Base-by-base conservation (phyloP, 1,140 invertebrate species). In the Liolophura sinensis region DNA sequence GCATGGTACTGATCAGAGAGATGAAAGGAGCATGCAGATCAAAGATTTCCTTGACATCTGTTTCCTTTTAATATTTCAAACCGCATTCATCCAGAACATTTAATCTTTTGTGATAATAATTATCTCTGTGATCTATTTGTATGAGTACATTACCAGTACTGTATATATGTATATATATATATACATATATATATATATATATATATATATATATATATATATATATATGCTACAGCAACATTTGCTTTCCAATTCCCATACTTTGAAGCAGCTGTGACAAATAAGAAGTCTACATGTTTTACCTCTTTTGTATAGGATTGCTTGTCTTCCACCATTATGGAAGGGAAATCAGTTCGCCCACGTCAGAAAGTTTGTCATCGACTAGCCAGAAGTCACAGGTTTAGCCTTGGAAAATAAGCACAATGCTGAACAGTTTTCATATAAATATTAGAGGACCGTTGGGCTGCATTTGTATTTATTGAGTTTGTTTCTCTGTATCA, bases 401-500 rank as follows among this genome's bases (percentile, higher is more conserved):
- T 40, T 40, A 40, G 3, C 31, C 31, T n/a, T n/a, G n/a, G n/a
- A n/a, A n/a, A n/a, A n/a, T n/a, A n/a, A n/a, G n/a, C n/a, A n/a
- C n/a, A n/a, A n/a, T n/a, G n/a, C n/a, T n/a, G n/a, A n/a, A n/a
- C n/a, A n/a, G n/a, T n/a, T n/a, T n/a, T n/a, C n/a, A n/a, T n/a
- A n/a, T n/a, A n/a, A n/a, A n/a, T n/a, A n/a, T n/a, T n/a, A n/a
- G n/a, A 56, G 9, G 16, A 46, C 22, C 16, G 22, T 63, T 20
- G 24, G 25, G 22, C 11, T n/a, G 51, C 55, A 14, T 15, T n/a
- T 18, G 22, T 31, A 60, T 71, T 69, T 67, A 20, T 58, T 1
- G 55, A 58, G 47, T 57, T 67, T 65, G 1, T 68, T 52, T 60
- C 60, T 60, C 62, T 60, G 54, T 75, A 78, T 47, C 72, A 87